Evolutionary conservation across 92 coral and sea anemone species (phyloP).

Genomic region (Zoanthus gigantus): DNA sequence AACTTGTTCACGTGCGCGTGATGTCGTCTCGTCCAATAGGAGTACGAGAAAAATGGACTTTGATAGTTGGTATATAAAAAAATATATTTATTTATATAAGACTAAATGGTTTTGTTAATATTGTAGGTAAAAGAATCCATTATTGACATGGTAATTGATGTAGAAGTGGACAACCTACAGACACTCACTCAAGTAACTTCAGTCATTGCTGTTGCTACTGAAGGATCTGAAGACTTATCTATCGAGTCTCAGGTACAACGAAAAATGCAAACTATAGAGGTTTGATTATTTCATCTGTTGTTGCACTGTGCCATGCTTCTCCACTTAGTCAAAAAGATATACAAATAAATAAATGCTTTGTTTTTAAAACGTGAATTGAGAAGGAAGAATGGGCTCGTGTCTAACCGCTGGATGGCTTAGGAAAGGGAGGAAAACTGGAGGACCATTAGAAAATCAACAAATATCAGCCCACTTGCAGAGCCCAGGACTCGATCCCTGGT

Average conservation of each 20-base stretch:
- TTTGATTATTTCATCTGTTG: neutral
- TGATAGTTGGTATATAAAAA: neutral
- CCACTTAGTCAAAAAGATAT: too few relatives aligned
- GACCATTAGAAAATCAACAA: too few relatives aligned
- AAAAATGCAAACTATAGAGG: neutral
- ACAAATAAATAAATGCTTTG: too few relatives aligned
- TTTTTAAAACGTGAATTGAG: too few relatives aligned
- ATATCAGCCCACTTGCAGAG: too few relatives aligned
- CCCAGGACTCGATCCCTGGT: too few relatives aligned
- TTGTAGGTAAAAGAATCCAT: constrained; percentile 29
- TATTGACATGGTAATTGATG: neutral
- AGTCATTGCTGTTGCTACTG: constrained; percentile 35
- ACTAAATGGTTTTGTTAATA: neutral
- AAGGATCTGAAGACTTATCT: constrained; percentile 22
- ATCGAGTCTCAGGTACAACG: constrained; percentile 14
- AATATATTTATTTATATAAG: neutral
- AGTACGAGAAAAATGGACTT: too few relatives aligned
- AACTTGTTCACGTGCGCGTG: too few relatives aligned
- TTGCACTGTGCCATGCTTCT: neutral
- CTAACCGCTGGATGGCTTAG: too few relatives aligned
- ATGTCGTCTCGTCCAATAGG: too few relatives aligned
- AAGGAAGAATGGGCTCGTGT: too few relatives aligned
- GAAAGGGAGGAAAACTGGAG: too few relatives aligned
- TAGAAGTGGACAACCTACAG: constrained; percentile 15
- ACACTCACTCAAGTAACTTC: constrained; percentile 35